Percentiles rank a stretch among this genome's conserved stretches.
Conservation (phyloP, 1,140 invertebrate species). For the Zophobas atratus region DNA sequence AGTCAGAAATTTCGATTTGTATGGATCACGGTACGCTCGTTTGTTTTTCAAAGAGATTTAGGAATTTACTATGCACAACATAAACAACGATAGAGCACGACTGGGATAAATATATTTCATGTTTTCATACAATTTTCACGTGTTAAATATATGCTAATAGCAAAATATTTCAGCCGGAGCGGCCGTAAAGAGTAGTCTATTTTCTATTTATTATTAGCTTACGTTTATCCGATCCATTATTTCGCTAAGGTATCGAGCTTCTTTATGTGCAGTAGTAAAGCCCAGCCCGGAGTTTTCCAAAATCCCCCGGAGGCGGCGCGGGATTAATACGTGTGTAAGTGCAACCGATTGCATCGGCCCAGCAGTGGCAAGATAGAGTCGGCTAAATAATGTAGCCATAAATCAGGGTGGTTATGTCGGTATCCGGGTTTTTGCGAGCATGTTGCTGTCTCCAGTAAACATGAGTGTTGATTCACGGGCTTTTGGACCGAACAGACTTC, state of each 20-base stretch:
- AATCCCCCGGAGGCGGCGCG: conserved; percentile 4
- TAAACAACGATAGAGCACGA: too few relatives aligned
- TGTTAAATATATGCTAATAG: too few relatives aligned
- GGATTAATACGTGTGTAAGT: conserved; percentile 34
- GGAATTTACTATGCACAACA: too few relatives aligned
- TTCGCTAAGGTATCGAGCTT: conserved; percentile 14
- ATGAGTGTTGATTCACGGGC: conserved; percentile 47
- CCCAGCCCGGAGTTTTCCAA: background rate
- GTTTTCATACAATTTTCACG: too few relatives aligned
- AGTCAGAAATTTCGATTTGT: too few relatives aligned
- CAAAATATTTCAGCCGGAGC: too few relatives aligned
- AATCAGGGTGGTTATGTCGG: conserved; percentile 33
- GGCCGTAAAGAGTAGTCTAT: background rate
- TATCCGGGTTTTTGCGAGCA: conserved; percentile 33
- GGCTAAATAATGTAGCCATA: conserved; percentile 39
- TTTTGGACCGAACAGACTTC: conserved; percentile 41
- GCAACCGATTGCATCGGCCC: conserved; percentile 31
- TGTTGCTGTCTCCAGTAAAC: conserved; percentile 46
- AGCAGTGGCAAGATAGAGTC: conserved; percentile 20
- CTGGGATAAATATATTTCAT: too few relatives aligned
- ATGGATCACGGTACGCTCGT: too few relatives aligned
- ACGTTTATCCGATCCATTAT: background rate
- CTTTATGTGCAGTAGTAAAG: conserved; percentile 13
- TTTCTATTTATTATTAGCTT: background rate
- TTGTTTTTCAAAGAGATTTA: too few relatives aligned